These are phyloP conservation scores for Sphyrna mokarran DNA, from an alignment of 2,113 vertebrate genomes.

Conservation along the genomic window DNA sequence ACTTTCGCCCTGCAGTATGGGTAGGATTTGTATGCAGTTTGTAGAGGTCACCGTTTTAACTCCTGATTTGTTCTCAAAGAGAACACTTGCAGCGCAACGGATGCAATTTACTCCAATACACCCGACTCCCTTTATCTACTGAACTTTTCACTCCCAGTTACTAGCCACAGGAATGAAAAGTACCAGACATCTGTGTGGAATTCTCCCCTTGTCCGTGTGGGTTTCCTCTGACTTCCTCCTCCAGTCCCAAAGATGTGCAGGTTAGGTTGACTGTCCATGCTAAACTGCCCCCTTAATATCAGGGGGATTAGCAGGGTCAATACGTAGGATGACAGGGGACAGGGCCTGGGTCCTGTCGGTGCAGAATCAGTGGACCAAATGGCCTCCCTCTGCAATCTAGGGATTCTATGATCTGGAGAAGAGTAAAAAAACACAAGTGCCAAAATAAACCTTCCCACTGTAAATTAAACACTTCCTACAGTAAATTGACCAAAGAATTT, in stretches of 20 bases:
- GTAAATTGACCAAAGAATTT: neutral
- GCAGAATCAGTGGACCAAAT: too few species aligned
- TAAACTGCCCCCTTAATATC: too few species aligned
- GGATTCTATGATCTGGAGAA: neutral
- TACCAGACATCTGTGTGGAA: neutral
- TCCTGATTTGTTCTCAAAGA: neutral
- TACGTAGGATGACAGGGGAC: too few species aligned
- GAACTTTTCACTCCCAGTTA: neutral
- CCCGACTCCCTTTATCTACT: neutral
- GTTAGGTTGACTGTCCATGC: too few species aligned
- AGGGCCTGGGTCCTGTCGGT: too few species aligned
- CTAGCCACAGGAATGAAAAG: neutral
- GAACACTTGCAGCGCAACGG: neutral
- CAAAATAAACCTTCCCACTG: neutral
- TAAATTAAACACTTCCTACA: neutral
- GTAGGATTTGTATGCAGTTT: too few species aligned
- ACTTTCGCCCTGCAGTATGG: neutral
- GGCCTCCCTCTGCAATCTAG: too few species aligned
- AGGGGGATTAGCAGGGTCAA: too few species aligned
- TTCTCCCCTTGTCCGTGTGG: too few species aligned
- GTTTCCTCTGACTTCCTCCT: too few species aligned
- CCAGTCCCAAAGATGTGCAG: too few species aligned
- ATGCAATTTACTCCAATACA: neutral
- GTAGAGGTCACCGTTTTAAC: neutral
- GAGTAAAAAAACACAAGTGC: neutral